Percentiles rank a stretch among this genome's conserved stretches.
Conservation (phyloP, 2,797 vertebrate species). For the Oreochromis grahami region DNA sequence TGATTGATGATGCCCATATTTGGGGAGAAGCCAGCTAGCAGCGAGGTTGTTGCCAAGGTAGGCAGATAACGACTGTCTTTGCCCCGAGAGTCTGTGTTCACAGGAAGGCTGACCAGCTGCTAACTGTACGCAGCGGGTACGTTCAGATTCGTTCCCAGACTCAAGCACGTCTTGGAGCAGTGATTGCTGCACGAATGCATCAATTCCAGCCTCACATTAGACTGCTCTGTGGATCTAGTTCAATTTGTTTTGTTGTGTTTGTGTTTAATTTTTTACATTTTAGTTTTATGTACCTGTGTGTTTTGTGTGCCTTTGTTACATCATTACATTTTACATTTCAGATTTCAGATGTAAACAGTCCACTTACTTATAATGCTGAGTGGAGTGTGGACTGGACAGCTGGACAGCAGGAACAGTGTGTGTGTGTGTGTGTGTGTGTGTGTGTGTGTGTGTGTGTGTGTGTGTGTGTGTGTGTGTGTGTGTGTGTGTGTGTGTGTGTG, state of each 20-base stretch:
- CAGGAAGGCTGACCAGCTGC: not conserved
- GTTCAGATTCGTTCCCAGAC: not conserved
- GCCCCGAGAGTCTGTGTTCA: not conserved
- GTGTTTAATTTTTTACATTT: not conserved
- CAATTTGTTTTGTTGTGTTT: not conserved
- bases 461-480: not conserved
- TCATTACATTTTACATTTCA: not conserved
- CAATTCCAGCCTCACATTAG: not conserved
- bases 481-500: not conserved
- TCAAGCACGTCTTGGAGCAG: not conserved
- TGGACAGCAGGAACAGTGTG: conserved; percentile 6
- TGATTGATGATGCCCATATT: conserved; percentile 2
- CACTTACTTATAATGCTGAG: not conserved
- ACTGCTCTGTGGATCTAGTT: not conserved
- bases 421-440: not conserved
- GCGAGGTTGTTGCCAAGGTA: conserved; percentile 1
- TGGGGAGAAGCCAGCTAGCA: not conserved
- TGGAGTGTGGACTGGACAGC: not conserved
- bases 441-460: not conserved
- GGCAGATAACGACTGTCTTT: not conserved
- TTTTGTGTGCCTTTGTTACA: not conserved
- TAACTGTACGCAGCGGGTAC: not conserved
- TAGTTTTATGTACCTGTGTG: not conserved
- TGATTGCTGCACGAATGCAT: not conserved
- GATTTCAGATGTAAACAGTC: not conserved